These are phyloP conservation scores for Eristalis arbustorum DNA, from an alignment of 2,888 invertebrate species.

Conservation along the genomic window DNA sequence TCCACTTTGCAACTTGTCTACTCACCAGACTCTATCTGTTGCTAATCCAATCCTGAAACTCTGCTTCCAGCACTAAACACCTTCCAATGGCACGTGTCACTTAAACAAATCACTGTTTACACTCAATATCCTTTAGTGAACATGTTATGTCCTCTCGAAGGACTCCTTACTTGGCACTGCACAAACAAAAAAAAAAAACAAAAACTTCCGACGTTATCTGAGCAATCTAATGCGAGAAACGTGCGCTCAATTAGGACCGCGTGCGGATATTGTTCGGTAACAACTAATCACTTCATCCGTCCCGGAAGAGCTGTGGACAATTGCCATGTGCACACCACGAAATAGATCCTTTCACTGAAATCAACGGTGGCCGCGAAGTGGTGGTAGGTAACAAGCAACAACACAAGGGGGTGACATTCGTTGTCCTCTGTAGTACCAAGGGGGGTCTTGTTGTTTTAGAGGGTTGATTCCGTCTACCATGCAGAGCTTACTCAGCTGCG, in stretches of 20 bases:
- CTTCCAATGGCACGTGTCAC: conserved; percentile 29
- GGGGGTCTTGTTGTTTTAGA: neutral
- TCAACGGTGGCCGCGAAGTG: neutral
- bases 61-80: neutral
- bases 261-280: conserved; percentile 47
- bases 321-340: conserved; percentile 16
- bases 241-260: conserved; percentile 69
- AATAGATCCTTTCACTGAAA: conserved; percentile 23
- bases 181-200: conserved; percentile 6
- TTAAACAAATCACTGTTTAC: conserved; percentile 19
- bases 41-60: neutral
- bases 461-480: neutral
- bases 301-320: conserved; percentile 51
- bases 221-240: conserved; percentile 69
- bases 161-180: neutral
- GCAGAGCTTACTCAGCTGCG: neutral
- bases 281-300: conserved; percentile 57
- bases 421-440: neutral
- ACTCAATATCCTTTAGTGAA: conserved; percentile 30
- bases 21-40: neutral
- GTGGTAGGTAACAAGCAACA: neutral
- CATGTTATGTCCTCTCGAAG: conserved; percentile 11
- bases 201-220: conserved; percentile 38
- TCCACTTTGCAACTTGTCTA: neutral
- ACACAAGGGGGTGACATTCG: neutral